Evolutionary conservation across 2,113 vertebrate species (phyloP).

Genomic region (Aptenodytes forsteri): DNA sequence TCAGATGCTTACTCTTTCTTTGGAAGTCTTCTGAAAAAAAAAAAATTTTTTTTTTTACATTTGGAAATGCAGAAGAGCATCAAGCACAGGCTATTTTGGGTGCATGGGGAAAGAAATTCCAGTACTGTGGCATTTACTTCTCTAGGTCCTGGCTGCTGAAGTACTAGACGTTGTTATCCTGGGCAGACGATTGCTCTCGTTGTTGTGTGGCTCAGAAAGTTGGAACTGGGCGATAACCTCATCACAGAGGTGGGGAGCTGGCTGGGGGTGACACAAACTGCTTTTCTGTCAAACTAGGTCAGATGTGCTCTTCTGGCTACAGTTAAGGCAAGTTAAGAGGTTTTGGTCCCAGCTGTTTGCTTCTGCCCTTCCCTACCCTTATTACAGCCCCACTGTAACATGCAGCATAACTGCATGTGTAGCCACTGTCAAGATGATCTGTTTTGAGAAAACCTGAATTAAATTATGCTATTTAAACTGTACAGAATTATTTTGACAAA

Average conservation of each 20-base stretch:
- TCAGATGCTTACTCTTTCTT: neutral
- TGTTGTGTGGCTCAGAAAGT: neutral
- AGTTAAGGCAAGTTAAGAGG: neutral
- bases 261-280: neutral
- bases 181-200: neutral
- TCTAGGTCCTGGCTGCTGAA: neutral
- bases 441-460: neutral
- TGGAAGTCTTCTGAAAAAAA: neutral
- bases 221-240: neutral
- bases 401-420: neutral
- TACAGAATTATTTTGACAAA: neutral
- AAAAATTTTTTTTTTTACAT: neutral
- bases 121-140: neutral
- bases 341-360: neutral
- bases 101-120: neutral
- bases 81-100: neutral
- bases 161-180: neutral
- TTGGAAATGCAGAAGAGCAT: neutral
- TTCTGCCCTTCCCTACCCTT: neutral
- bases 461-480: neutral
- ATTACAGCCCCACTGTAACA: neutral
- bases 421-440: neutral
- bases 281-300: neutral
- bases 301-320: neutral
- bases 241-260: neutral